Percentiles rank a stretch among this genome's conserved stretches.
phyloP scores from a whole-genome alignment of 2,113 vertebrate species.

The Tiliqua scincoides region DNA sequence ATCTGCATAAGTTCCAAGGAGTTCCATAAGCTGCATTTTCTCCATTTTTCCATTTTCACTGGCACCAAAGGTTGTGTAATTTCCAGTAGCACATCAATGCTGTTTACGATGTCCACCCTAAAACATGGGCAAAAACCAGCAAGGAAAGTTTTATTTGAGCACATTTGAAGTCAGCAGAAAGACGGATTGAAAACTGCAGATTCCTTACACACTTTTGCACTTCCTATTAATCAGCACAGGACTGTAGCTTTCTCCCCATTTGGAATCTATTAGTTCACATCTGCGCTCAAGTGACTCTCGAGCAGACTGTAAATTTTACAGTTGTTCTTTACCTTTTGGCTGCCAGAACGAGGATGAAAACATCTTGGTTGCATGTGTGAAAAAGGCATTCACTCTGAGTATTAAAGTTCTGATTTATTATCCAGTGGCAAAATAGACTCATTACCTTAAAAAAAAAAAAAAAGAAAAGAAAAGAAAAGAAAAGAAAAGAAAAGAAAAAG shows the following conservation, averaged over 20 bases:
- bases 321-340: slow-evolving; percentile 38
- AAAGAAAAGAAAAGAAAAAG: no score
- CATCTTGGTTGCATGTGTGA: slow-evolving; percentile 33
- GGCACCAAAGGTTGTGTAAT: neutral
- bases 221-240: slow-evolving; percentile 34
- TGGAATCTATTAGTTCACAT: slow-evolving; percentile 41
- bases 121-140: neutral
- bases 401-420: slow-evolving; percentile 56
- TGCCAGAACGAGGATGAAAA: slow-evolving; percentile 38
- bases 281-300: slow-evolving; percentile 12
- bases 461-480: no score
- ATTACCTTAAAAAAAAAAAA: neutral
- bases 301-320: slow-evolving; percentile 40
- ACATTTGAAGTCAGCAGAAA: neutral
- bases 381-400: slow-evolving; percentile 31
- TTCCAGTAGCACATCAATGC: neutral
- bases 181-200: neutral
- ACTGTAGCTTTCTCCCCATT: neutral
- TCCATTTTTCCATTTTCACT: neutral
- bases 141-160: neutral
- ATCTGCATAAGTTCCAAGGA: neutral
- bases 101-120: neutral
- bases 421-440: slow-evolving; percentile 14
- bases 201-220: slow-evolving; percentile 20
- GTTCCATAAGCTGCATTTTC: neutral